A percentile compares a stretch with the other conserved stretches of the same genome.
Evolutionary conservation across 2,888 invertebrate genomes (phyloP).

Genomic region (Muscina levida): DNA sequence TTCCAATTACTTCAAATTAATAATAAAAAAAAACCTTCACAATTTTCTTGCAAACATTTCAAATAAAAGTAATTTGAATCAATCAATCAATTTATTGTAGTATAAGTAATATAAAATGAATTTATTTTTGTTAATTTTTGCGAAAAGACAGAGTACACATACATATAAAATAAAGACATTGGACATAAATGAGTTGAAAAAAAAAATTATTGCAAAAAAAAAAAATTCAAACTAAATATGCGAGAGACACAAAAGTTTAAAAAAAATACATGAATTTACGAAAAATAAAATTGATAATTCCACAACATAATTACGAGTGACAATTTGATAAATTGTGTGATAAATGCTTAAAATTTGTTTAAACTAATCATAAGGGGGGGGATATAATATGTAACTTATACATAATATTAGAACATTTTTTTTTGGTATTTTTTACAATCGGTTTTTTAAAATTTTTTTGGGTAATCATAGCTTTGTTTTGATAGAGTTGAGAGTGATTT

Average conservation of each 20-base stretch:
- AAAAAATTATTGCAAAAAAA: slow-evolving; percentile 9
- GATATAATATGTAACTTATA: slow-evolving; percentile 31
- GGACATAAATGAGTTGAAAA: slow-evolving; percentile 4
- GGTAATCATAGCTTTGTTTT: slow-evolving; percentile 46
- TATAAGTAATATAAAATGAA: slow-evolving; percentile 24
- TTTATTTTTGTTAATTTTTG: slow-evolving; percentile 3
- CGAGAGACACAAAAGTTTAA: slow-evolving; percentile 36
- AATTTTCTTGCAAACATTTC: slow-evolving; percentile 31
- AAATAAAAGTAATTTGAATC: slow-evolving; percentile 29
- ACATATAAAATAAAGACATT: slow-evolving; percentile 9
- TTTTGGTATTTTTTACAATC: slow-evolving; percentile 39
- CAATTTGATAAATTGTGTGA: slow-evolving; percentile 7
- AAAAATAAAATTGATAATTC: neutral
- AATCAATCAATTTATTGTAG: slow-evolving; percentile 24
- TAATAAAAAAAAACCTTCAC: slow-evolving; percentile 4
- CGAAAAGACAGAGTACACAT: slow-evolving; percentile 1
- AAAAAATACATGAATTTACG: slow-evolving; percentile 26
- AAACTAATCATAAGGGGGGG: slow-evolving; percentile 14
- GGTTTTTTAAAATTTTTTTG: slow-evolving; percentile 14
- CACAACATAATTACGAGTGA: slow-evolving; percentile 11
- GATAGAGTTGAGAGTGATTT: slow-evolving; percentile 3
- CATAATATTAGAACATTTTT: slow-evolving; percentile 17
- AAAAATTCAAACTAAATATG: neutral
- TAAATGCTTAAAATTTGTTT: slow-evolving; percentile 33
- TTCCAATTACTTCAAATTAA: too few relatives aligned